phyloP scores from a whole-genome alignment of 1,140 invertebrate species.

The Drosophila albomicans region DNA sequence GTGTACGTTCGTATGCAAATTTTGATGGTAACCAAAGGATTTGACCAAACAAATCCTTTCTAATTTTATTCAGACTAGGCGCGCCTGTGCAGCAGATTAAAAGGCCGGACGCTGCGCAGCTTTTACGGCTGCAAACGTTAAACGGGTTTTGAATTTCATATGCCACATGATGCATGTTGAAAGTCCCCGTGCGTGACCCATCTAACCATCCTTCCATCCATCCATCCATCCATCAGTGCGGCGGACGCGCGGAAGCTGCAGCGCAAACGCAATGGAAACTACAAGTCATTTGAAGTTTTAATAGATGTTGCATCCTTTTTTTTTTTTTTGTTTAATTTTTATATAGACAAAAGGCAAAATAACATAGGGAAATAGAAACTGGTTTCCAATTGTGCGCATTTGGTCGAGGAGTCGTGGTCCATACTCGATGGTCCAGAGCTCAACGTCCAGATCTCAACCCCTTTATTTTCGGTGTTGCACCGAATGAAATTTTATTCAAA shows the following conservation, averaged over 20 bases:
- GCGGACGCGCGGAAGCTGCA: conserved; percentile 57
- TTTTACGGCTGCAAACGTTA: conserved; percentile 48
- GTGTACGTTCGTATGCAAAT: conserved; percentile 55
- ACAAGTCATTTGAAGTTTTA: conserved; percentile 81
- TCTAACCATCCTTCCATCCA: conserved; percentile 52
- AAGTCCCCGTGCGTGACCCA: conserved; percentile 61
- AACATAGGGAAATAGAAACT: conserved; percentile 53
- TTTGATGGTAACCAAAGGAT: conserved; percentile 61
- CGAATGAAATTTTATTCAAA: conserved; percentile 63
- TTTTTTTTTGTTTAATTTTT: conserved; percentile 6
- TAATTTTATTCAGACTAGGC: conserved; percentile 53
- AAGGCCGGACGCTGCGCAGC: conserved; percentile 70
- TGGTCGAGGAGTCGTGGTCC: conserved; percentile 25
- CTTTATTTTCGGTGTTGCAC: conserved; percentile 11
- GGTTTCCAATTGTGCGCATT: conserved; percentile 54
- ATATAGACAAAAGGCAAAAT: conserved; percentile 44
- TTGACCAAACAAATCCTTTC: conserved; percentile 81
- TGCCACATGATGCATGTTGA: conserved; percentile 56
- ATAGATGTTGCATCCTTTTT: conserved; percentile 78
- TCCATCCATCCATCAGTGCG: conserved; percentile 66
- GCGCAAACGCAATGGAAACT: conserved; percentile 62
- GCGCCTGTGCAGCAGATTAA: conserved; percentile 77
- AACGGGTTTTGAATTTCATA: conserved; percentile 78
- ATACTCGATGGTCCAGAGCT: conserved; percentile 16
- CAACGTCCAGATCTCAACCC: conserved; percentile 51